These are phyloP conservation scores for Metopolophium dirhodum DNA, from an alignment of 1,140 invertebrate genomes.

Conservation along the genomic window DNA sequence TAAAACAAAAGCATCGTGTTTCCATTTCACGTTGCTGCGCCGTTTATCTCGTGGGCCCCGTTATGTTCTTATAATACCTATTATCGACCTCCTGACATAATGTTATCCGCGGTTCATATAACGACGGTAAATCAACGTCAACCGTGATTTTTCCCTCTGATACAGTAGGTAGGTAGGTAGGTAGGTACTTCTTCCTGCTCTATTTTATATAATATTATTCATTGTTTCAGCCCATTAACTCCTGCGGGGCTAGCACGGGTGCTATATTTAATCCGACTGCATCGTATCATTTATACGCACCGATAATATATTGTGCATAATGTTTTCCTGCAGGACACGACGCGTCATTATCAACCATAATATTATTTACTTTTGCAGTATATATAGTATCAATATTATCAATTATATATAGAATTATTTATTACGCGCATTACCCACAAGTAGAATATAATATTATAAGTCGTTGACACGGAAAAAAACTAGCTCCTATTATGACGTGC, in stretches of 20 bases:
- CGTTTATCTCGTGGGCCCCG: background rate
- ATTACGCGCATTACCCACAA: too few species aligned
- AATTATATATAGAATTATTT: too few species aligned
- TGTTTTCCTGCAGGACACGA: too few species aligned
- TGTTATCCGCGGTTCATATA: background rate
- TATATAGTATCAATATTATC: too few species aligned
- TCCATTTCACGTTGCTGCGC: background rate
- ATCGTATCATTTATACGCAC: too few species aligned
- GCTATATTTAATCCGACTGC: background rate
- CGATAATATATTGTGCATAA: too few species aligned
- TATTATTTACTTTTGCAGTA: too few species aligned
- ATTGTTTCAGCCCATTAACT: constrained; percentile 29
- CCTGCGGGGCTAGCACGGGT: background rate
- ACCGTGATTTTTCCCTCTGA: background rate
- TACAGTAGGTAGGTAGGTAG: background rate
- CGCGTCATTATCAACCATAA: too few species aligned
- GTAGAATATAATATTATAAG: too few species aligned
- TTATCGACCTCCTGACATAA: background rate
- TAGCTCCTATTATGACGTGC: too few species aligned
- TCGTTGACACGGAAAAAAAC: too few species aligned
- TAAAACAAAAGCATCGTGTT: background rate
- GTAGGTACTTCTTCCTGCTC: background rate
- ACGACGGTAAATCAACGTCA: constrained; percentile 49
- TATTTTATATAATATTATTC: constrained; percentile 9
- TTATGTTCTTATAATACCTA: background rate